Evolutionary conservation across 2,888 invertebrate genomes (phyloP), one percentile per base, ranked within the genome.

Genomic region (Incurvaria masculella): DNA sequence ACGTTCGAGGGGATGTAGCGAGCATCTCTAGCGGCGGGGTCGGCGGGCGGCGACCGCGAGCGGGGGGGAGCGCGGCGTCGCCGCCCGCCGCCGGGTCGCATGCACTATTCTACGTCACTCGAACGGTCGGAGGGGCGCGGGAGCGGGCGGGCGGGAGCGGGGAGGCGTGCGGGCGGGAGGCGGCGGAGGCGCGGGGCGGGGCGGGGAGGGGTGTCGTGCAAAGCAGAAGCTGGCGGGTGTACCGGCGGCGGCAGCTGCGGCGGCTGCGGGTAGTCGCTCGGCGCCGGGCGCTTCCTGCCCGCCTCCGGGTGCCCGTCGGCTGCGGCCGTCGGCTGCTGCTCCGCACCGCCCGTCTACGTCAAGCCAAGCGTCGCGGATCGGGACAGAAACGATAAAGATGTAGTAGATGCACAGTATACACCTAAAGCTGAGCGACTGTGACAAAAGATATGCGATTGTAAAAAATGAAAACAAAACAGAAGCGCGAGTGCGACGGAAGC

Each of bases 251-350:
- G 84, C 83, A 59, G 66, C 62, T 60, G 64, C 61, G 85, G 91
- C 74, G 74, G 73, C 71, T 75, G n/a, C n/a, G n/a, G 74, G 73
- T 70, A 67, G 63, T 75, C 76, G 71, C 71, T 61, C 81, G 83
- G 89, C 85, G 76, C 75, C 69, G 93, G 89, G 84, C 94, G 92
- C 88, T 94, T 94, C 91, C 94, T 94, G 88, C 91, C 92, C 82
- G 88, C 84, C 86, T 92, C 91, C 86, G 71, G 68, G 60, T 72
- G 65, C 66, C 66, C 89, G 66, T 84, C 82, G 84, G 81, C 73
- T 67, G 82, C 81, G 79, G 78, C 81, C 33, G n/a, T n/a, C n/a
- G 79, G 84, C 83, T 79, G 87, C 83, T 76, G 83, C 72, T 66
- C 71, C 69, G 72, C 73, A 68, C 61, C 70, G 71, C 70, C 72